Evolutionary conservation across 2,888 invertebrate species (phyloP), one percentile per base, ranked within the genome.

Genomic region (Scaptodrosophila latifasciaeformis): DNA sequence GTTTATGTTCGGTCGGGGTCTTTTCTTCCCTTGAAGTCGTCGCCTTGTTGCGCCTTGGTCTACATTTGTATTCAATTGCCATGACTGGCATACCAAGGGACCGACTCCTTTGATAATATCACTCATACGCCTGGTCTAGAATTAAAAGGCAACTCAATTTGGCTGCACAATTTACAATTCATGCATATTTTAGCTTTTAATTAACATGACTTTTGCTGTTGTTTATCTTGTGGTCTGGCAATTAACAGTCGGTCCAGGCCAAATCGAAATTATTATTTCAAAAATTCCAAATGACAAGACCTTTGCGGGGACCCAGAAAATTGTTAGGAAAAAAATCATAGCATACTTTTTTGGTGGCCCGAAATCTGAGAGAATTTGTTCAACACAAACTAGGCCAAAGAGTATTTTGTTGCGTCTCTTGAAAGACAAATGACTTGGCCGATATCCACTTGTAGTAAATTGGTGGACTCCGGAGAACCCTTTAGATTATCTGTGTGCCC

Each of bases 101-200:
- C n/a, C n/a, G n/a, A n/a, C n/a, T n/a, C 15, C 13, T 37, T 37
- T 37, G 37, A 4, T 3, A 17, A 37, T 37, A 37, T 18, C 18
- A 37, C 37, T 37, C 37, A 37, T 37, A 37, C 37, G 37, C 13
- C 37, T 13, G 13, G 37, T 37, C 27, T 10, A 13, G 7, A 42
- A 24, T 19, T 9, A 7, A 27, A 12, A 24, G 13, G 27, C 21
- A 13, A 9, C 24, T 42, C 42, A 24, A 19, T 24, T 30, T 12
- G 34, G 40, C 34, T 15, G 34, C 34, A 18, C 37, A 50, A 42
- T 50, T 50, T 50, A 37, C 44, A 44, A 40, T 42, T 50, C 50
- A 50, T 50, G 50, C 44, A 50, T 50, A 50, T 50, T 50, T 50
- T 37, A 50, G 37, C 37, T 50, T 50, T 50, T 50, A 37, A 50